These are phyloP conservation scores for Gisinianus flammeolus DNA, from an alignment of 2,888 invertebrate genomes.

Conservation along the genomic window DNA sequence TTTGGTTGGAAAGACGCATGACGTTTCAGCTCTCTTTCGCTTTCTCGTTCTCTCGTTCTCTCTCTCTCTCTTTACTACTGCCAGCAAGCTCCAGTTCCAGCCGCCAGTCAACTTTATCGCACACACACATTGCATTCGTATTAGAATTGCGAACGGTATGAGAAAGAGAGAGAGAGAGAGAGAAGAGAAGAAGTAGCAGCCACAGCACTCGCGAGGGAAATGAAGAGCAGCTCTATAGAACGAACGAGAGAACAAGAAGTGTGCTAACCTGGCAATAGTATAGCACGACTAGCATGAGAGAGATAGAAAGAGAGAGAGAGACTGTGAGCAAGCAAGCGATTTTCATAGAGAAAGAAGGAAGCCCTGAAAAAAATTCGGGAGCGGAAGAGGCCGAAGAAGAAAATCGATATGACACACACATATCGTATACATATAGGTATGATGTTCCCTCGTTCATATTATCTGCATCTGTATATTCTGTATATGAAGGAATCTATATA, in stretches of 20 bases:
- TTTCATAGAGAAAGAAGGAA: not conserved
- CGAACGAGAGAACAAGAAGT: not conserved
- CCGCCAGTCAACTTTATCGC: not conserved
- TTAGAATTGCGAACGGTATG: too few species aligned
- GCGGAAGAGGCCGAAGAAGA: not conserved
- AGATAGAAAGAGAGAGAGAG: constrained; percentile 3
- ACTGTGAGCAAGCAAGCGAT: too few species aligned
- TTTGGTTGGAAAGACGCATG: too few species aligned
- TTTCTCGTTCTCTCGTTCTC: too few species aligned
- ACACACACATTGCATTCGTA: not conserved
- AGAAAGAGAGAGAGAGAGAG: not conserved
- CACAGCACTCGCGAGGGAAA: not conserved
- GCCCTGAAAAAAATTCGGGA: constrained; percentile 14
- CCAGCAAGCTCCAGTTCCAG: not conserved
- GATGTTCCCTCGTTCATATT: too few species aligned
- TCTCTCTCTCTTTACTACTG: too few species aligned
- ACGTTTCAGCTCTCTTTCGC: too few species aligned
- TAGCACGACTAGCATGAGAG: too few species aligned
- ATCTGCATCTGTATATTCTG: too few species aligned
- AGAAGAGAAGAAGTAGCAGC: not conserved
- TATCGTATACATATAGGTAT: not conserved
- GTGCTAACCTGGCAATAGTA: too few species aligned
- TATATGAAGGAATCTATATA: too few species aligned
- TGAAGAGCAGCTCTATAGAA: not conserved
- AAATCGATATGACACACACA: not conserved